A percentile compares a stretch with the other conserved stretches of the same genome.
phyloP scores from a whole-genome alignment of 2,797 vertebrate genomes.

The Ciconia nigra region DNA sequence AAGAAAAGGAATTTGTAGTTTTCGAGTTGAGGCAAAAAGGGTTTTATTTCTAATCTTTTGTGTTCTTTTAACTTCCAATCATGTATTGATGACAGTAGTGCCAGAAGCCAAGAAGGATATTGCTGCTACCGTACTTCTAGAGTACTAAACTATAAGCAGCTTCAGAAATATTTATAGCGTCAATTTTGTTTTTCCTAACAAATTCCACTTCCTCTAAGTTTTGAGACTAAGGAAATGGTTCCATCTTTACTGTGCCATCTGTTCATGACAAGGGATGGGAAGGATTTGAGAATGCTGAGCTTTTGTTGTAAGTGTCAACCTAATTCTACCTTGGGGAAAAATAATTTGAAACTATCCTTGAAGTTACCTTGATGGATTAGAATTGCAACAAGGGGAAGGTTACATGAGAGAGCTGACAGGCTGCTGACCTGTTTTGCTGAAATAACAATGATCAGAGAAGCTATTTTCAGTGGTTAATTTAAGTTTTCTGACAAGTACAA shows the following conservation, averaged over 20 bases:
- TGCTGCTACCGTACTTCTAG: background rate
- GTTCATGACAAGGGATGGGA: background rate
- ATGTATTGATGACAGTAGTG: background rate
- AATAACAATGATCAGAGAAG: conserved; percentile 20
- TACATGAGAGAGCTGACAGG: background rate
- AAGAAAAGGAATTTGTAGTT: background rate
- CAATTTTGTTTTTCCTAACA: background rate
- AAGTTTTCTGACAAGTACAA: conserved; percentile 28
- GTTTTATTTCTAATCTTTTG: background rate
- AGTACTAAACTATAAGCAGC: background rate
- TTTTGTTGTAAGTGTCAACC: background rate
- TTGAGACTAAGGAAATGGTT: background rate
- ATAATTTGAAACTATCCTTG: conserved; percentile 34
- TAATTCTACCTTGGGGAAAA: conserved; percentile 16
- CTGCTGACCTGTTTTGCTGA: conserved; percentile 37
- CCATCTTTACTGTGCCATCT: conserved; percentile 9
- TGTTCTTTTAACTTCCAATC: background rate
- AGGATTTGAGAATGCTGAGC: background rate
- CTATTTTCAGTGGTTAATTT: conserved; percentile 45
- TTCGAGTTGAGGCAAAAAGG: rapidly evolving
- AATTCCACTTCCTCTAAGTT: background rate
- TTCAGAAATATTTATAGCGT: background rate
- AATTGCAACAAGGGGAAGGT: background rate
- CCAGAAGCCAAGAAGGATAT: background rate
- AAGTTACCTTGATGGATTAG: conserved; percentile 23